These are phyloP conservation scores for Poicephalus meyeri DNA, from an alignment of 2,113 vertebrate genomes.

Conservation along the genomic window DNA sequence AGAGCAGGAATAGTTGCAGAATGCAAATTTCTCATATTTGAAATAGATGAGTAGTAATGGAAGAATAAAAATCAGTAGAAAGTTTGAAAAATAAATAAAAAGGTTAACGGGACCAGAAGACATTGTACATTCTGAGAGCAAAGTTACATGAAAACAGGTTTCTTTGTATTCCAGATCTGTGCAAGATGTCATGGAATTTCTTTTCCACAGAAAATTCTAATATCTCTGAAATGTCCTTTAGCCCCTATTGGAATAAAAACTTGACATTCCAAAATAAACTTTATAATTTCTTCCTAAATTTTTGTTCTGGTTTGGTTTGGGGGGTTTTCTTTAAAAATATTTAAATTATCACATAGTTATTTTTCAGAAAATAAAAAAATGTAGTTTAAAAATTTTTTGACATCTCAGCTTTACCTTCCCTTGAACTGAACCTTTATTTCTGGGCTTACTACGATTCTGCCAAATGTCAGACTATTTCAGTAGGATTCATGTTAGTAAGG, in stretches of 20 bases:
- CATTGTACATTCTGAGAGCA: neutral
- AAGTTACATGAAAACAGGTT: neutral
- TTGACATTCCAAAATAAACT: neutral
- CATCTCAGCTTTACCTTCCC: neutral
- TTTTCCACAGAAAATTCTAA: neutral
- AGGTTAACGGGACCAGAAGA: neutral
- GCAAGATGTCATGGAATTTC: neutral
- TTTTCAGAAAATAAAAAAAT: neutral
- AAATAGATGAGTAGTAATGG: neutral
- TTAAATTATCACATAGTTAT: neutral
- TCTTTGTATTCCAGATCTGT: neutral
- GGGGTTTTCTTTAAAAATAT: neutral
- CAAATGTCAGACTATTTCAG: neutral
- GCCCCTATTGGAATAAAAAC: neutral
- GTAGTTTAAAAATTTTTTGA: neutral
- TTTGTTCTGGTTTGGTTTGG: neutral
- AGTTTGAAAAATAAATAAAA: neutral
- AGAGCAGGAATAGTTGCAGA: neutral
- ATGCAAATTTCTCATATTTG: neutral
- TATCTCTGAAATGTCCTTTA: neutral
- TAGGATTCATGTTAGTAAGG: neutral
- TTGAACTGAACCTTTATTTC: neutral
- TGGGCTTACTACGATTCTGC: neutral
- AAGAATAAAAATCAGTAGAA: neutral
- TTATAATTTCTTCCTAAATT: neutral